phyloP scores from a whole-genome alignment of 1,140 invertebrate species.

The Papilio aristodemus region DNA sequence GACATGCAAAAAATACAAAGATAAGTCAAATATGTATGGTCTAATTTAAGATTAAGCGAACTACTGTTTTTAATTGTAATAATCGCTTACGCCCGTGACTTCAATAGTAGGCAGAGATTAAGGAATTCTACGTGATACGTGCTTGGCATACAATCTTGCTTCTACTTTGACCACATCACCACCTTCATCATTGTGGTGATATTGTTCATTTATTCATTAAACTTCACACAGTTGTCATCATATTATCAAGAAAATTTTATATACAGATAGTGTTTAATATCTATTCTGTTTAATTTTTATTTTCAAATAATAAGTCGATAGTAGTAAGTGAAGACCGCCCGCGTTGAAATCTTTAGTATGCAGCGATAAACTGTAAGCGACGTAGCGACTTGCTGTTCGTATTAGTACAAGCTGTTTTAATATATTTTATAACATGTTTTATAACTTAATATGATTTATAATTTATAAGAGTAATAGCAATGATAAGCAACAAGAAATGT shows the following conservation, averaged over 20 bases:
- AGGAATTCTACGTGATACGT: too few species aligned
- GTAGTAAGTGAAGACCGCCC: slow-evolving; percentile 37
- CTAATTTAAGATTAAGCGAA: background rate
- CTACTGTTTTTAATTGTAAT: too few species aligned
- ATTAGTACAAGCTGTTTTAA: background rate
- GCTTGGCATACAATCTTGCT: too few species aligned
- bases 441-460: background rate
- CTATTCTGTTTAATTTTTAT: background rate
- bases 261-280: background rate
- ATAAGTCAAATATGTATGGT: background rate
- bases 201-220: too few species aligned
- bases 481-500: too few species aligned
- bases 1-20: slow-evolving; percentile 8
- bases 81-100: too few species aligned
- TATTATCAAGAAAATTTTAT: too few species aligned
- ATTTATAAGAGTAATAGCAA: background rate
- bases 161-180: too few species aligned
- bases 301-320: background rate
- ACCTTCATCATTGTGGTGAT: too few species aligned
- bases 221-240: too few species aligned
- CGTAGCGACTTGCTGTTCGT: slow-evolving; percentile 26
- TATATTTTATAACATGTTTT: background rate
- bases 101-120: too few species aligned
- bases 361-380: slow-evolving; percentile 22
- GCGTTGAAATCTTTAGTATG: slow-evolving; percentile 62